Evolutionary conservation across 2,113 vertebrate species (phyloP).

Genomic region (Eptesicus fuscus): DNA sequence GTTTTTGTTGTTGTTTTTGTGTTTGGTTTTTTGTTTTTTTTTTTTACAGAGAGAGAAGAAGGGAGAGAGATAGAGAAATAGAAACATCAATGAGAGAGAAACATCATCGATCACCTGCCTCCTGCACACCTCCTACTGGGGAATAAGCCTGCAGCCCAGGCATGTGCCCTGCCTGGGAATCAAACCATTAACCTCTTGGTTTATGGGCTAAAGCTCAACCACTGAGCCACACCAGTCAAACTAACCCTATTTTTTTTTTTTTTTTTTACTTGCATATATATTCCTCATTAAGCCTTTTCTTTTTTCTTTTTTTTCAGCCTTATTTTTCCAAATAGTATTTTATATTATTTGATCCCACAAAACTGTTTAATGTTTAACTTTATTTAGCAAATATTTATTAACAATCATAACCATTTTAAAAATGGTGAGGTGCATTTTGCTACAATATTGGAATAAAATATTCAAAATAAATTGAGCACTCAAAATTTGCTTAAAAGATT

Average conservation of each 20-base stretch:
- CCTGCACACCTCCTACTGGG: no score
- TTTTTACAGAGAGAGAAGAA: no score
- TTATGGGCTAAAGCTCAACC: no score
- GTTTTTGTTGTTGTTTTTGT: no score
- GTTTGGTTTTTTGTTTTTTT: no score
- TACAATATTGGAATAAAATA: not conserved
- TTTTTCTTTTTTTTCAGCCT: constrained; percentile 24
- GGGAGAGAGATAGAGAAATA: no score
- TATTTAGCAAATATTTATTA: constrained; percentile 37
- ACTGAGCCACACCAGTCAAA: no score
- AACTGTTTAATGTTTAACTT: constrained; percentile 7
- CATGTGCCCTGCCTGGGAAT: no score
- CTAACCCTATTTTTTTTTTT: not conserved
- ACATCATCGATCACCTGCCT: no score
- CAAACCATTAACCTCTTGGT: no score
- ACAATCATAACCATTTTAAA: constrained; percentile 12
- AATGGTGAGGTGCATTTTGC: constrained; percentile 14
- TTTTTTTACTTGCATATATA: not conserved
- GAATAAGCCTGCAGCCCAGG: no score
- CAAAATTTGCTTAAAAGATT: not conserved
- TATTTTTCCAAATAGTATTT: not conserved
- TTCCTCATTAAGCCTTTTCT: not conserved
- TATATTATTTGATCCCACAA: not conserved
- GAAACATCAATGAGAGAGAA: no score
- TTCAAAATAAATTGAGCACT: constrained; percentile 21